Percentiles rank a stretch among this genome's conserved stretches.
These are phyloP conservation scores for Drosophila tsacasi DNA, from an alignment of 1,140 invertebrate species.

Conservation along the genomic window DNA sequence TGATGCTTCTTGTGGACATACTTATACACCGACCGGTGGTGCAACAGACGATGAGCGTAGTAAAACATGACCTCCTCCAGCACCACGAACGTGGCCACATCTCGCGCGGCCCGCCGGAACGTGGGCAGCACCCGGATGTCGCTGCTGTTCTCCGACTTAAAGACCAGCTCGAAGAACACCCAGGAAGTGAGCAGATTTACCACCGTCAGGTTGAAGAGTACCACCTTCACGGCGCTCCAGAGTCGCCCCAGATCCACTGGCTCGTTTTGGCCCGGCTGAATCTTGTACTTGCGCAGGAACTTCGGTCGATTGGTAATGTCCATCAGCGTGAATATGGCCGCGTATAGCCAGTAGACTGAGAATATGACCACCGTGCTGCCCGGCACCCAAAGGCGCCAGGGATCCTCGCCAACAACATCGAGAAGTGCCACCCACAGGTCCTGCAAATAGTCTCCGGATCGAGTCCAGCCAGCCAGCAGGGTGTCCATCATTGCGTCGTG, in stretches of 20 bases:
- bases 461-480: conserved; percentile 43
- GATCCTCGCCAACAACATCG: conserved; percentile 86
- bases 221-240: conserved; percentile 87
- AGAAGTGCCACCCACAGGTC: conserved; percentile 50
- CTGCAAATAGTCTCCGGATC: conserved; percentile 56
- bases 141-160: conserved; percentile 65
- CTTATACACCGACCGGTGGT: conserved; percentile 91
- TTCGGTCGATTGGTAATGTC: conserved; percentile 90
- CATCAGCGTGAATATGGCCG: conserved; percentile 89
- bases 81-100: conserved; percentile 90
- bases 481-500: conserved; percentile 15
- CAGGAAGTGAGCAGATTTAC: conserved; percentile 89
- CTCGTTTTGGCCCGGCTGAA: conserved; percentile 92
- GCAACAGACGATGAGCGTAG: conserved; percentile 93
- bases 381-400: conserved; percentile 88
- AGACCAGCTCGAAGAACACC: conserved; percentile 88
- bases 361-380: conserved; percentile 87
- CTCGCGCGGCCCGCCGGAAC: conserved; percentile 91
- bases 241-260: conserved; percentile 87
- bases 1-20: conserved; percentile 94
- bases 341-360: conserved; percentile 90
- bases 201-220: conserved; percentile 91
- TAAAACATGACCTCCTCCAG: conserved; percentile 94
- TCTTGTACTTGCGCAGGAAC: conserved; percentile 90
- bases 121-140: conserved; percentile 90